Percentiles rank a stretch among this genome's conserved stretches.
phyloP scores from a whole-genome alignment of 2,888 invertebrate species.

The Tortricodes alternella region DNA sequence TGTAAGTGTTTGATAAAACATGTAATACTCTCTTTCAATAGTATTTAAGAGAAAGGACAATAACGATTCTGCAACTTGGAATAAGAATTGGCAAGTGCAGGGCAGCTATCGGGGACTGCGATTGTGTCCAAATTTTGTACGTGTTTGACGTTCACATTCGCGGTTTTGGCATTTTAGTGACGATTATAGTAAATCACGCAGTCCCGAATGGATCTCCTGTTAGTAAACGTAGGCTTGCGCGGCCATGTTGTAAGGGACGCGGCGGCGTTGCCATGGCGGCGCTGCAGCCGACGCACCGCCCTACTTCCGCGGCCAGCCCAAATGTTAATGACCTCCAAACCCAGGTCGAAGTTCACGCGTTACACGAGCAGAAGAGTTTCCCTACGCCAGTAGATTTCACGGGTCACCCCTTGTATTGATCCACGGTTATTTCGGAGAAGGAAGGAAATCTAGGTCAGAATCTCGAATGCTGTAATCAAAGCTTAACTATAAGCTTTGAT shows the following conservation, averaged over 20 bases:
- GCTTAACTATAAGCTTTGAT: slow-evolving; percentile 36
- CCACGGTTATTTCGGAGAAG: slow-evolving; percentile 57
- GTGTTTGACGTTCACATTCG: too few species aligned
- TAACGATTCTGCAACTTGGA: too few species aligned
- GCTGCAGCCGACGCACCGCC: slow-evolving; percentile 74
- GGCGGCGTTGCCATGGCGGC: slow-evolving; percentile 62
- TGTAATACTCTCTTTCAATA: too few species aligned
- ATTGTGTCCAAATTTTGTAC: too few species aligned
- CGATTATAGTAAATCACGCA: not conserved
- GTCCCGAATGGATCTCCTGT: not conserved
- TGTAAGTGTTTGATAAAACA: too few species aligned
- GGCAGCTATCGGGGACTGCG: too few species aligned
- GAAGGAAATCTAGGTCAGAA: slow-evolving; percentile 72
- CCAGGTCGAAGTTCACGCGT: slow-evolving; percentile 80
- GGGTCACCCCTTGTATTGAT: slow-evolving; percentile 79
- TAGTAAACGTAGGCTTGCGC: slow-evolving; percentile 3
- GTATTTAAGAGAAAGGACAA: too few species aligned
- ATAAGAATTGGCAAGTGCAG: too few species aligned
- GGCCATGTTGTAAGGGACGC: slow-evolving; percentile 36
- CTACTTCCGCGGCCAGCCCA: slow-evolving; percentile 70
- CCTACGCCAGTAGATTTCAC: slow-evolving; percentile 63
- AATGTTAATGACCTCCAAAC: slow-evolving; percentile 83
- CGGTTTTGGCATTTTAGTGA: too few species aligned
- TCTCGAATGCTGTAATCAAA: slow-evolving; percentile 43
- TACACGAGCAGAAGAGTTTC: slow-evolving; percentile 76